phyloP scores from a whole-genome alignment of 2,113 vertebrate genomes.

The Pollachius pollachius region DNA sequence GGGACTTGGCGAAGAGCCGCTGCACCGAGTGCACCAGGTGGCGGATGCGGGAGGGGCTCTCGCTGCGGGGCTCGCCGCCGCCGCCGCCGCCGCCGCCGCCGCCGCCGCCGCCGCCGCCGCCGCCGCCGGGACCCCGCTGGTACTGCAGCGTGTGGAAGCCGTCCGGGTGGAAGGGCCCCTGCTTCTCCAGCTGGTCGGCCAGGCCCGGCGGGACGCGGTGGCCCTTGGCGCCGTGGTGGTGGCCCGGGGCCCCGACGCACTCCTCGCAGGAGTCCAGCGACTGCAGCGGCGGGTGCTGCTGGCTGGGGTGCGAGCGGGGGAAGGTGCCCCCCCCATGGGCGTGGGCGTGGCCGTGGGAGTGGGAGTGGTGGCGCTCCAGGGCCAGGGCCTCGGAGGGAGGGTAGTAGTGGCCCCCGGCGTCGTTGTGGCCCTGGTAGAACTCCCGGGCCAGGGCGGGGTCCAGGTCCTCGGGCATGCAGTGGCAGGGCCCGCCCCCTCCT shows the following conservation, averaged over 20 bases:
- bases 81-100: constrained; percentile 71
- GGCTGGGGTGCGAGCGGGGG: constrained; percentile 90
- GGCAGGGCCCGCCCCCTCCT: constrained; percentile 77
- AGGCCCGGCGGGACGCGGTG: constrained; percentile 90
- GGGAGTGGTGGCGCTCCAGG: constrained; percentile 69
- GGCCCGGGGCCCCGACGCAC: constrained; percentile 78
- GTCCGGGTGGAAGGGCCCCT: constrained; percentile 94
- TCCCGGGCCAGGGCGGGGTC: constrained; percentile 70
- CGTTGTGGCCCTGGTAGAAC: constrained; percentile 83
- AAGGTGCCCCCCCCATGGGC: constrained; percentile 85
- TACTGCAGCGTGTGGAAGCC: constrained; percentile 98
- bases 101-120: constrained; percentile 23
- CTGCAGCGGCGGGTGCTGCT: constrained; percentile 81
- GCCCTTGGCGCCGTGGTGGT: constrained; percentile 79
- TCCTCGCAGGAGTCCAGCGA: constrained; percentile 93
- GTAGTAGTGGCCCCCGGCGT: constrained; percentile 82
- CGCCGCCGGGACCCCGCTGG: constrained; percentile 84
- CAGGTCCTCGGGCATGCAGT: constrained; percentile 85
- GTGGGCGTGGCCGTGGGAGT: constrained; percentile 68
- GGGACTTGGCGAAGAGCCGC: constrained; percentile 97
- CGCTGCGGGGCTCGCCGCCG: constrained; percentile 86
- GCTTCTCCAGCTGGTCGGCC: constrained; percentile 97
- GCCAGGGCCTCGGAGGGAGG: constrained; percentile 84
- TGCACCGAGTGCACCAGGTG: constrained; percentile 98
- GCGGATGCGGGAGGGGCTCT: constrained; percentile 96